Evolutionary conservation across 2,113 vertebrate species (phyloP), one percentile per base, ranked within the genome.

Genomic region (Bubo blakistoni): DNA sequence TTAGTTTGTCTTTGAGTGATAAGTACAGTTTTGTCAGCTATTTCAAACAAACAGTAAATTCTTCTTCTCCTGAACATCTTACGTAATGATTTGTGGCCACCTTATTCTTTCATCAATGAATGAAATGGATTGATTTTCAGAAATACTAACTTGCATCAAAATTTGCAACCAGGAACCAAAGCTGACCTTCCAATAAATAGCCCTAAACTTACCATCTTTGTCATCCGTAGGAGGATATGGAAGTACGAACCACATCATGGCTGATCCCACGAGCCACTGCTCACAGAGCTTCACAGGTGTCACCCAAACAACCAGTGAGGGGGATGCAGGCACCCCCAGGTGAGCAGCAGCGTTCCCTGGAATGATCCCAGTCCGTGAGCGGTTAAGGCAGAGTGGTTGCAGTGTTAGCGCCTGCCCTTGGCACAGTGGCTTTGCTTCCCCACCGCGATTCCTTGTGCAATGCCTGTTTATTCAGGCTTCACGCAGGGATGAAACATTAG

Each of bases 381-480:
- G 2, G 72, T 74, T 90, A 85, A 87, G 0, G 2, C 9, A 0
- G 49, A 46, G 81, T 3, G 10, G 51, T 36, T 14, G 71, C 6
- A 24, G 72, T 0, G 0, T 26, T 32, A 4, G 44, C 1, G 34
- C 57, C 54, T 36, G 86, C 82, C 54, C 46, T 86, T 70, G 92
- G 86, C 72, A 57, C 21, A 2, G 47, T 3, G 1, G 54, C 91
- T 73, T 66, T 0, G 4, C 81, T 29, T 90, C 85, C 94, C 92
- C 67, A 15, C 46, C 2, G 1, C 0, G 7, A 18, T 27, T 88
- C 93, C 92, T 93, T 95, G 84, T 62, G 81, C 92, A 96, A 88
- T 80, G 74, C 70, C 92, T 93, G 66, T 82, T 94, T 80, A 7
- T 94, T 94, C 85, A 83, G 93, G 85, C 96, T 65, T 81, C 96